These are phyloP conservation scores for Esox niger DNA, from an alignment of 2,113 vertebrate species.

Conservation along the genomic window DNA sequence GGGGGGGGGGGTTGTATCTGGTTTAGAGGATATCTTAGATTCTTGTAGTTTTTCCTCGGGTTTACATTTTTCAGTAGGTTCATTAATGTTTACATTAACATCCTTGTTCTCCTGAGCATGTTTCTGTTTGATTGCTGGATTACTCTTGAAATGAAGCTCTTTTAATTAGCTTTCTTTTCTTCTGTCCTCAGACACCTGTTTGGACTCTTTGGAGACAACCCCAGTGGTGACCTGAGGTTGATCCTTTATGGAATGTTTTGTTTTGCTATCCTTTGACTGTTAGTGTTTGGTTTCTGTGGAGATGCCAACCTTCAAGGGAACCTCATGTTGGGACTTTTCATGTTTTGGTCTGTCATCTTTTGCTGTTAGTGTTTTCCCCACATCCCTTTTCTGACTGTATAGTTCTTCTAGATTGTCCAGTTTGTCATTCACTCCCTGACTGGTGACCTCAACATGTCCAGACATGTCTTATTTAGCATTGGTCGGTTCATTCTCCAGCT, in stretches of 20 bases:
- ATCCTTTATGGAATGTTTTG: background rate
- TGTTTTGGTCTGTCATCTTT: slow-evolving; percentile 14
- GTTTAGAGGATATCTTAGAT: no score
- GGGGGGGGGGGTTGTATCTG: no score
- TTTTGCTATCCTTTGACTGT: background rate
- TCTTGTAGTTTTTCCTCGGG: no score
- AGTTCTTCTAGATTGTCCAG: slow-evolving; percentile 2
- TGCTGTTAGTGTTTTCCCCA: background rate
- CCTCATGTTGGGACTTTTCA: slow-evolving; percentile 13
- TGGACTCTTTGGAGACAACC: no score
- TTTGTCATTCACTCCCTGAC: background rate
- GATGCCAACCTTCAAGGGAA: background rate
- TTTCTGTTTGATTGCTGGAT: background rate
- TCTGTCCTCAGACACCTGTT: background rate
- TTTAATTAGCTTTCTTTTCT: background rate
- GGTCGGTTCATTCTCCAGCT: slow-evolving; percentile 71
- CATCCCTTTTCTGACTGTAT: background rate
- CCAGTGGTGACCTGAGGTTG: no score
- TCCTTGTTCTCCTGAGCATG: background rate
- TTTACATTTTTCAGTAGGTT: no score
- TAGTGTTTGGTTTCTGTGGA: background rate
- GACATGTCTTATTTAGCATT: slow-evolving; percentile 71
- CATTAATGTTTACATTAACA: no score
- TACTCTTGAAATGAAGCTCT: slow-evolving; percentile 1
- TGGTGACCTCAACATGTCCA: slow-evolving; percentile 41